Conservation (phyloP, 2,113 vertebrate species). For the Aegotheles bennettii region DNA sequence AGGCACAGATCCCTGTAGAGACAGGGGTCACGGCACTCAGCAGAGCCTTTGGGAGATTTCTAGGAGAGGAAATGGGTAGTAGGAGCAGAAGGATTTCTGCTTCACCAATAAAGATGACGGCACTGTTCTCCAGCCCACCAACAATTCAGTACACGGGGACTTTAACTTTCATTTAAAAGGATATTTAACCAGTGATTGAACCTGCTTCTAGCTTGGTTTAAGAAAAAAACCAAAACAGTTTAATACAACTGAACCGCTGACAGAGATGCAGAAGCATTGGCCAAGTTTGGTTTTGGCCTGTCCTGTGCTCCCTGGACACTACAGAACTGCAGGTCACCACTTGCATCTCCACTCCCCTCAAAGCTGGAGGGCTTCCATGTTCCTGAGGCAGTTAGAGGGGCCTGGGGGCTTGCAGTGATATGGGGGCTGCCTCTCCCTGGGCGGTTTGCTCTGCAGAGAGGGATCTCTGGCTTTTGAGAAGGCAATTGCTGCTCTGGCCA, state of each 20-base stretch:
- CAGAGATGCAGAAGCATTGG: neutral
- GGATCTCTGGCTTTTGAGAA: neutral
- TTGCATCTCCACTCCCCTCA: rapidly evolving
- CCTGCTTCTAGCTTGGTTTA: neutral
- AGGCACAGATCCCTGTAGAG: neutral
- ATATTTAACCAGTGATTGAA: neutral
- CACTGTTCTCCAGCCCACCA: neutral
- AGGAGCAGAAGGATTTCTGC: neutral
- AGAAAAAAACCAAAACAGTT: neutral
- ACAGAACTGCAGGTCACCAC: neutral
- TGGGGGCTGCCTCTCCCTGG: neutral
- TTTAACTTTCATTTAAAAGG: neutral
- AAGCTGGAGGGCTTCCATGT: neutral
- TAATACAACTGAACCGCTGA: neutral
- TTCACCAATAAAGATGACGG: neutral
- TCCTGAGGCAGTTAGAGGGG: neutral
- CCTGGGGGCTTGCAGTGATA: neutral
- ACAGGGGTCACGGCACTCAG: neutral
- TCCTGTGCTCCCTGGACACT: neutral
- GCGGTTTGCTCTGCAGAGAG: neutral
- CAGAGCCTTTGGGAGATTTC: neutral
- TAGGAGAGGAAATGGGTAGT: neutral
- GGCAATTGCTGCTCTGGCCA: neutral
- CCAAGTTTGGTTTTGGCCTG: neutral
- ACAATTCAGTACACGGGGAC: neutral